Evolutionary conservation across 2,113 vertebrate genomes (phyloP), one percentile per base, ranked within the genome.

Genomic region (Scatophagus argus): DNA sequence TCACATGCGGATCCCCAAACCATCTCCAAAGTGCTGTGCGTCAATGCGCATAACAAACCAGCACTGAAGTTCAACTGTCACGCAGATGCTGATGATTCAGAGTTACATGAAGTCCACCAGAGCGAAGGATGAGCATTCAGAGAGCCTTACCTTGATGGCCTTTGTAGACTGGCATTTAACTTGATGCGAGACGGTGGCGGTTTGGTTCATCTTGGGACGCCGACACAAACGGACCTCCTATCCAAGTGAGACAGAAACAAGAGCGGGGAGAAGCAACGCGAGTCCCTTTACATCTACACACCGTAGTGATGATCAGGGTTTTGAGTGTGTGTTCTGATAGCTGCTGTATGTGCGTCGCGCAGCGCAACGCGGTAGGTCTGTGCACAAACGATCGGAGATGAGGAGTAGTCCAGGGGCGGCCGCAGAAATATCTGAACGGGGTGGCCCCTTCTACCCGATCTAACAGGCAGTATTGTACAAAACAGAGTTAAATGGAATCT

Each of bases 101-200:
- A 69, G 61, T 70, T 61, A 14, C 23, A 49, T 2, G 19, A 23
- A 82, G 52, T 83, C 79, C 1, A 23, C 2, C 5, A 17, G 49
- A 32, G 43, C 17, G 17, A 4, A 27, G 17, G 13, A 32, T 0
- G 23, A 5, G 8, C 13, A 2, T 4, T 1, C 5, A 13, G 0
- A 14, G 3, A 25, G 71, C 93, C 93, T 87, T 95, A 97, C 96
- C 96, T 97, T 97, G 87, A 96, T 95, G 51, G 87, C 66, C 79
- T 96, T 95, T 0, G 95, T 86, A 31, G 96, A 90, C 72, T 96
- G 96, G 85, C 95, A 96, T 86, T 95, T 95, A 63, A 96, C 95
- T 52, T 97, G 96, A 87, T 97, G 96, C 81, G 96, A 97, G 41
- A 97, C 96, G 27, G 92, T 94, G 80, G 96, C 96, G 43, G 96